Base-by-base conservation (phyloP, 2,797 vertebrate species). In the Melanotaenia maccullochi region DNA sequence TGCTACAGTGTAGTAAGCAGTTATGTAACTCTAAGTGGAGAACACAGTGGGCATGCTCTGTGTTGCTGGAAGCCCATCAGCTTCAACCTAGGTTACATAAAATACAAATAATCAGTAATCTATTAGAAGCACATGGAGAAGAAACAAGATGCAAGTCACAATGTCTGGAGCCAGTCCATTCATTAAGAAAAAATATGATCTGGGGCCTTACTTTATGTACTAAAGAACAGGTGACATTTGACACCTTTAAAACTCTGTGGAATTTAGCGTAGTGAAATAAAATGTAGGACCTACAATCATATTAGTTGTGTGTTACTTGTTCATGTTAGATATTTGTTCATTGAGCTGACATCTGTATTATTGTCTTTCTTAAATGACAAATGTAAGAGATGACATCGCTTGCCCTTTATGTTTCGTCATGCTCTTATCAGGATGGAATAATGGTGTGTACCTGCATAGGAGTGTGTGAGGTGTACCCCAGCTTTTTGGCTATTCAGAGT, bases 61-160 rank as follows among this genome's bases (percentile, higher is more conserved):
- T 69, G 71, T 56, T 69, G 68, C 72, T 32, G 18, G 58, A 38
- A 67, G 59, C 58, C 47, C 57, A 71, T 83, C 73, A 73, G 75
- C 68, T 85, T 81, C 64, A 44, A 9, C 71, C 71, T 64, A 75
- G 60, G 81, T 89, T 88, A 84, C 79, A 79, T 87, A 73, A 81
- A 88, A 84, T 63, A 67, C 38, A 75, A 78, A 73, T 58, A 38
- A 66, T 82, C 76, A 76, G 73, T 55, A 84, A 71, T 73, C 52
- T 40, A 42, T 66, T 71, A 69, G 65, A 76, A 78, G 75, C 71
- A 82, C 81, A 87, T 71, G 75, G 79, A 42, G 30, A 65, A 73
- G 71, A 72, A 73, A 42, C 22, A 69, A 60, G 59, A 68, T 56
- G 56, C 20, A 13, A 55, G 35, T 49, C 56, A 64, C 58, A 71